Evolutionary conservation across 2,888 invertebrate genomes (phyloP), one percentile per base, ranked within the genome.

Genomic region (Drosophila setosimentum): DNA sequence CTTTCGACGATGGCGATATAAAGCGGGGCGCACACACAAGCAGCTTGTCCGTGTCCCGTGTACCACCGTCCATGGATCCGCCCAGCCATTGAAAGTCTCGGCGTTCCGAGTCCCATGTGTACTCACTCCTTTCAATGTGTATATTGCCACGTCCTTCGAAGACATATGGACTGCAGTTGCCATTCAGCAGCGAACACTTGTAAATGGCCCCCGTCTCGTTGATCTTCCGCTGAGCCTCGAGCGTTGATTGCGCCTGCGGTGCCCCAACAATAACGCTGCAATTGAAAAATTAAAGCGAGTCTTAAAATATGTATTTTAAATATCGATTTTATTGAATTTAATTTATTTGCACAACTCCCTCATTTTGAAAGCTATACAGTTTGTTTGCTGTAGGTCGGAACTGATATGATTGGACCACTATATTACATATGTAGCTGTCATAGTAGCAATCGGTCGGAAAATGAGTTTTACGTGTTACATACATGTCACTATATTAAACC

Each of bases 191-290:
- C 6, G 90, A 86, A 68, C 95, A 95, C 42, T 93, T 92, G 86
- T 94, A 94, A n/a, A 94, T 92, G 21, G 94, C 93, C n/a, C 95
- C 95, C 6, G 94, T 94, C 87, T 95, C 94, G 53, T 91, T 90
- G 3, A 94, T 82, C 49, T 91, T 80, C 3, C 90, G 80, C 68
- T 94, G 93, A 4, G 86, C 77, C 53, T 91, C 87, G 51, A 92
- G 80, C 0, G 93, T 92, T 8, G 94, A 94, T 84, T 94, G 94
- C 13, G 94, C 94, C 63, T 93, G 93, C 4, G 95, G 95, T n/a
- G 94, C 94, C 42, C 94, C 94, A 71, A 94, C 91, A 40, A 94
- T 83, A 30, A 95, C 60, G 91, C 95, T 94, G 71, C 2, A 90
- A 90, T 60, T 18, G 5, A 29, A 11, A 11, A 29, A 32, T 51